Evolutionary conservation across 2,113 vertebrate genomes (phyloP).

Genomic region (Columbina picui): DNA sequence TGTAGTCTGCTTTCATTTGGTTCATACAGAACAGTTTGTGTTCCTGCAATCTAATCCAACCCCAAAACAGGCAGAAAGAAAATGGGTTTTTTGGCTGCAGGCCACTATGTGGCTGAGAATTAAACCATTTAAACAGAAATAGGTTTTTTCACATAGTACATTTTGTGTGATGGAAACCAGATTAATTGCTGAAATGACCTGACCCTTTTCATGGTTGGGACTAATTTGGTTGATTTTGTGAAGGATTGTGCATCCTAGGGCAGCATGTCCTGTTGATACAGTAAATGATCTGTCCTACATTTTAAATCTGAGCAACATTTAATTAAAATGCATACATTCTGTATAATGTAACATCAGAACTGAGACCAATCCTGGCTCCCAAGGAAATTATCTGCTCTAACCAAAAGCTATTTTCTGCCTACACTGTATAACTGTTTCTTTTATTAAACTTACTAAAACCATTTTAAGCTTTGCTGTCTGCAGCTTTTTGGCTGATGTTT

Average conservation of each 20-base stretch:
- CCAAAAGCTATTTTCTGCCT: slow-evolving; percentile 11
- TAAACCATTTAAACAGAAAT: background rate
- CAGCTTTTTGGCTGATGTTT: background rate
- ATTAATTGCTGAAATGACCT: background rate
- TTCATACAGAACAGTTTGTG: background rate
- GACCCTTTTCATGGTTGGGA: background rate
- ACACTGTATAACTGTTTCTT: background rate
- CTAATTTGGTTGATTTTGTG: slow-evolving; percentile 4
- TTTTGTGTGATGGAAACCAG: background rate
- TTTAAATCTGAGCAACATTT: background rate
- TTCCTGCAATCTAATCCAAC: background rate
- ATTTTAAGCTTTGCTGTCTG: slow-evolving; percentile 44
- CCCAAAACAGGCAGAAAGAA: background rate
- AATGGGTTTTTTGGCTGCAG: background rate
- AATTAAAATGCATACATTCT: slow-evolving; percentile 43
- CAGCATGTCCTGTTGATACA: background rate
- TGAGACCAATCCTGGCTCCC: background rate
- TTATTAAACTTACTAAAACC: background rate
- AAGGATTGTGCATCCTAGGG: background rate
- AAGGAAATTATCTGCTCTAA: background rate
- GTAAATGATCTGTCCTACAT: slow-evolving; percentile 30
- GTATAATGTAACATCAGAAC: background rate
- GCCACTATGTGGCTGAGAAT: background rate
- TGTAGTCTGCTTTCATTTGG: background rate
- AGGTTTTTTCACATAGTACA: background rate